A percentile compares a stretch with the other conserved stretches of the same genome.
Conservation (phyloP, 2,888 invertebrate genomes). For the Limnephilus marmoratus region DNA sequence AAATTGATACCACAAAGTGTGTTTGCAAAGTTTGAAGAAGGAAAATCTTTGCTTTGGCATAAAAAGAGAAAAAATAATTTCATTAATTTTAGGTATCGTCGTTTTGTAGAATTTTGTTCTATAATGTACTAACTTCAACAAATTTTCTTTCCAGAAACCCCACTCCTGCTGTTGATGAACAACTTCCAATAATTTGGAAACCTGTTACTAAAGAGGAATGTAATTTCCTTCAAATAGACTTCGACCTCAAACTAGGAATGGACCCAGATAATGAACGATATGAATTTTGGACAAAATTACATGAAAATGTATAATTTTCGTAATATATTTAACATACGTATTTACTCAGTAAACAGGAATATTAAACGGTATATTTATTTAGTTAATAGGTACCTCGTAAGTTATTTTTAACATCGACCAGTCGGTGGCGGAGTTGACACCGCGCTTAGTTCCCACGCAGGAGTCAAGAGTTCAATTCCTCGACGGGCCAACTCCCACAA, state of each 20-base stretch:
- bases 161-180: constrained; percentile 55
- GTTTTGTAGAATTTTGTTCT: not conserved
- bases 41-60: too few relatives aligned
- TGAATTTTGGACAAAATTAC: constrained; percentile 57
- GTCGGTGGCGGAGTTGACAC: too few relatives aligned
- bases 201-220: constrained; percentile 47
- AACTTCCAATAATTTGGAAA: constrained; percentile 56
- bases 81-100: not conserved
- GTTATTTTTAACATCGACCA: too few relatives aligned
- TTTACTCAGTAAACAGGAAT: too few relatives aligned
- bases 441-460: too few relatives aligned
- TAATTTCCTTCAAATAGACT: constrained; percentile 61
- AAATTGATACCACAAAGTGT: too few relatives aligned
- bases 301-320: not conserved
- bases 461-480: too few relatives aligned
- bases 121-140: not conserved
- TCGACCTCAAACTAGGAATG: constrained; percentile 41
- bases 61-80: not conserved
- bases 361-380: too few relatives aligned
- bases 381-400: too few relatives aligned
- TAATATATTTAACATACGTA: too few relatives aligned
- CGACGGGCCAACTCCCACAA: too few relatives aligned
- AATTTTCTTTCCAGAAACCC: constrained; percentile 58
- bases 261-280: constrained; percentile 57
- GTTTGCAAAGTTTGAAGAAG: too few relatives aligned